Base-by-base conservation (phyloP, 2,888 invertebrate species). In the Melanostoma scalare region DNA sequence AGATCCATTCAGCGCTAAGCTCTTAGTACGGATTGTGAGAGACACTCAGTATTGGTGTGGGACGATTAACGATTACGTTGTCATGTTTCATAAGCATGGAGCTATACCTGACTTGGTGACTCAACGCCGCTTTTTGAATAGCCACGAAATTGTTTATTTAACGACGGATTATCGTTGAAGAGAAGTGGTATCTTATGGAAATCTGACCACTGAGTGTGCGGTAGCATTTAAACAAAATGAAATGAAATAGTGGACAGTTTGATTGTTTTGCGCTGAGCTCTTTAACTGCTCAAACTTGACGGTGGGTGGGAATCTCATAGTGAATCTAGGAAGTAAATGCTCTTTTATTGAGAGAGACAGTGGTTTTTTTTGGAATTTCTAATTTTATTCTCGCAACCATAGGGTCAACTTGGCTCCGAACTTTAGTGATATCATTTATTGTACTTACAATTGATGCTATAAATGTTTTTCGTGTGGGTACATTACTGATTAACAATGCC, bases 101-200 rank as follows among this genome's bases (percentile, higher is more conserved):
- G 36, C 71, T 79, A 75, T 71, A 84, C 78, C 69, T 82, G 60
- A 65, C 6, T 35, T 8, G 31, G 61, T 84, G 84, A 84, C 79
- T 84, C 84, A 84, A 77, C 40, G 9, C 3, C 6, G 31, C n/a
- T 65, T 30, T 56, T 10, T 42, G 9, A 20, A n/a, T 46, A 30
- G 3, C 50, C 71, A 77, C 58, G 38, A 60, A 53, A 9, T 58
- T 42, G 67, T 61, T 55, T 42, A 33, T 33, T 30, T 31, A n/a
- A 56, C 36, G 48, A 42, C 53, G 35, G 2, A 33, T 6, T n/a
- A 2, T 1, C 20, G 10, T 4, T 33, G 31, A 1, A 20, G 35
- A n/a, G 9, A 38, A 55, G 6, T 31, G 46, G 35, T 38, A 30
- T 36, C 31, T 20, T 20, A 20, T 20, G 20, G 20, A 20, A 20